phyloP scores from a whole-genome alignment of 2,888 invertebrate species.

The Lathronympha strigana region DNA sequence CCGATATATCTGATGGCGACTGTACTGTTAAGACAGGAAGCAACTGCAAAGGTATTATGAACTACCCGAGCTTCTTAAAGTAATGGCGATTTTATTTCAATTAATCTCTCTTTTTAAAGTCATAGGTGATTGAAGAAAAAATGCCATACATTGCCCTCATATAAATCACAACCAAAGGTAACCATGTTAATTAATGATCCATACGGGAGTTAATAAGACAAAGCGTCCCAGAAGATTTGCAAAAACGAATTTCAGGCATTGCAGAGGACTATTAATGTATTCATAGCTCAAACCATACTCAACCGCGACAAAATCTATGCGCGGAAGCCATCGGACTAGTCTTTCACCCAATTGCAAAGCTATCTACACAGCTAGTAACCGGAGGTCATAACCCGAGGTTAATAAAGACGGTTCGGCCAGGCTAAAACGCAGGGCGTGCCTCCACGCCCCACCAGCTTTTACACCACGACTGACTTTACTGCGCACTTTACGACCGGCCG shows the following conservation, averaged over 20 bases:
- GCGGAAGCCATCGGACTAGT: constrained; percentile 10
- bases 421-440: constrained; percentile 73
- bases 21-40: too few species aligned
- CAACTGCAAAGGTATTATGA: too few species aligned
- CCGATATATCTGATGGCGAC: too few species aligned
- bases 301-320: neutral
- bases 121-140: too few species aligned
- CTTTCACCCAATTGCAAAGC: constrained; percentile 24
- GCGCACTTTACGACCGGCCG: constrained; percentile 68
- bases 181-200: too few species aligned
- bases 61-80: too few species aligned
- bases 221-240: neutral
- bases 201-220: too few species aligned
- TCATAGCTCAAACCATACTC: neutral
- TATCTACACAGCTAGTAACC: constrained; percentile 49
- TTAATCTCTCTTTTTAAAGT: too few species aligned
- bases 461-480: constrained; percentile 66
- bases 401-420: constrained; percentile 67
- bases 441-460: constrained; percentile 70
- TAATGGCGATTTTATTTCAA: too few species aligned
- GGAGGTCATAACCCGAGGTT: constrained; percentile 61
- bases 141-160: too few species aligned
- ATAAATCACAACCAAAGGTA: too few species aligned
- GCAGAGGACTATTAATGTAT: neutral
- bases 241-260: neutral